phyloP scores from a whole-genome alignment of 37 sponge, comb jelly and placozoan species.

The Tethya wilhelma region DNA sequence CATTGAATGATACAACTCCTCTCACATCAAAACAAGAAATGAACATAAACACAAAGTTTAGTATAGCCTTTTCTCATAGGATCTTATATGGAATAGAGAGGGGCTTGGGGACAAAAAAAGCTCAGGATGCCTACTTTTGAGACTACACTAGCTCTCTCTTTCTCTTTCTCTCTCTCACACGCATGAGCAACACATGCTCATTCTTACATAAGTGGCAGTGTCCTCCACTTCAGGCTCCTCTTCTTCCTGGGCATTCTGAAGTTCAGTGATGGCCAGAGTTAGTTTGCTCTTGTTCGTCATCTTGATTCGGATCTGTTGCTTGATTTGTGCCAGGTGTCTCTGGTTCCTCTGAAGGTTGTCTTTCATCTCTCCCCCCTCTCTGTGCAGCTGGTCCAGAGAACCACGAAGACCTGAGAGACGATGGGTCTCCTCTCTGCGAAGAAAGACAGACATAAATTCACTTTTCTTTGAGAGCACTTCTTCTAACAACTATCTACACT shows the following conservation, averaged over 20 bases:
- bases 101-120: too few species aligned
- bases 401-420: not conserved
- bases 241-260: conserved; percentile 41
- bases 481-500: too few species aligned
- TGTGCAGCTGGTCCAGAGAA: not conserved
- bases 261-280: conserved; percentile 9
- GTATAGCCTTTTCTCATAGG: too few species aligned
- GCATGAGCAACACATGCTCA: not conserved
- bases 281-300: conserved; percentile 4
- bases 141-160: too few species aligned
- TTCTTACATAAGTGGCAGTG: conserved; percentile 60
- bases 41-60: too few species aligned
- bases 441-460: too few species aligned
- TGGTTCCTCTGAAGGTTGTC: not conserved
- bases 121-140: too few species aligned
- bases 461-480: too few species aligned
- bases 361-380: not conserved
- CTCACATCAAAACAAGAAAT: too few species aligned
- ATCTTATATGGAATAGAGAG: too few species aligned
- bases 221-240: conserved; percentile 51
- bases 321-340: not conserved
- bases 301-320: too few species aligned
- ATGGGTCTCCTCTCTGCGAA: not conserved
- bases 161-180: conserved; percentile 6
- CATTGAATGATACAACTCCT: too few species aligned